phyloP scores from a whole-genome alignment of 2,888 invertebrate species.

The Melikaiella ostensackeni region DNA sequence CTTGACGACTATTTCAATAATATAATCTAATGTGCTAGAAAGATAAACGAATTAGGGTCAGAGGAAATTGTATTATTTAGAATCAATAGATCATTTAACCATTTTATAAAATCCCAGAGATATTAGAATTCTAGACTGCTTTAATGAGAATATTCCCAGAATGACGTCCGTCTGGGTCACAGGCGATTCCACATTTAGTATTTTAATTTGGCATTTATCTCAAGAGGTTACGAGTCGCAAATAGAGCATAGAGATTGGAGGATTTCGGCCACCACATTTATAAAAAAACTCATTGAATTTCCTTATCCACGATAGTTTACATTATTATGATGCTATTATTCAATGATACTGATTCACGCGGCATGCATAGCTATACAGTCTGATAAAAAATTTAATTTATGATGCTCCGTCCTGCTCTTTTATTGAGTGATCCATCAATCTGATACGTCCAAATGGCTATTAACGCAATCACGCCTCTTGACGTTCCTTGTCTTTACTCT shows the following conservation, averaged over 20 bases:
- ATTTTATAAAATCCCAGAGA: neutral
- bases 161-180: slow-evolving; percentile 29
- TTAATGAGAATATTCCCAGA: slow-evolving; percentile 20
- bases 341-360: slow-evolving; percentile 47
- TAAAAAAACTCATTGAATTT: slow-evolving; percentile 2
- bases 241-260: slow-evolving; percentile 23
- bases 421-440: slow-evolving; percentile 16
- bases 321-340: slow-evolving; percentile 45
- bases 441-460: neutral
- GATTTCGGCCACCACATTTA: neutral
- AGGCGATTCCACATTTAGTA: neutral
- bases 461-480: neutral
- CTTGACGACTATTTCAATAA: neutral
- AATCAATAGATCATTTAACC: slow-evolving; percentile 8
- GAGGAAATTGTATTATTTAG: slow-evolving; percentile 11
- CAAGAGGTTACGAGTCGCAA: neutral
- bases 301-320: neutral
- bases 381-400: slow-evolving; percentile 16
- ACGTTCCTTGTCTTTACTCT: neutral
- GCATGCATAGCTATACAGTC: neutral
- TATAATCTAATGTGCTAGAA: slow-evolving; percentile 10
- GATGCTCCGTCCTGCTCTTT: neutral
- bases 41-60: slow-evolving; percentile 29
- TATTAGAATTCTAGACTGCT: slow-evolving; percentile 14
- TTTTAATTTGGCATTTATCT: slow-evolving; percentile 8